Base-by-base conservation (phyloP, 2,113 vertebrate genomes). In the Menidia beryllina region DNA sequence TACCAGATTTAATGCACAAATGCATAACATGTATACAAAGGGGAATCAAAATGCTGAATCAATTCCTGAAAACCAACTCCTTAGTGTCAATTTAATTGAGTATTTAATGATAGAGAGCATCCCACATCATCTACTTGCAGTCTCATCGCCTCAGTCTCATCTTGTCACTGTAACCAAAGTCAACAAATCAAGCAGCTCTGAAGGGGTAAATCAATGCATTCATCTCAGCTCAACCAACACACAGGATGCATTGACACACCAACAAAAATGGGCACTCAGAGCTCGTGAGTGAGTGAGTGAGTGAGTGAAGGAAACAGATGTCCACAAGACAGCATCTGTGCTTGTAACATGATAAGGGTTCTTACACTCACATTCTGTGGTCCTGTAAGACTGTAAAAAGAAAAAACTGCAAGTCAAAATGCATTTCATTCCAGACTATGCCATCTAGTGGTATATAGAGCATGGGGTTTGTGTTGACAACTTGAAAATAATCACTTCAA, bases 391-490 rank as follows among this genome's bases (percentile, higher is more conserved):
- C 30, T 47, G 3, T 30, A 45, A 56, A 11, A 36, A 2, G 1
- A 24, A 47, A 1, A n/a, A 13, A 2, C 7, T 60, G 8, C n/a
- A 11, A 11, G 4, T 13, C 8, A 21, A n/a, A 1, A 30, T 43
- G 3, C 2, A 50, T 53, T 30, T 36, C 4, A 21, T 52, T 21
- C 51, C 24, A 10, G 2, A 59, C 39, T 17, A 62, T 81, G 78
- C 73, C 85, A 73, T 73, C 88, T 38, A 67, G 65, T 72, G 83
- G 66, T 50, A 19, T 17, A 30, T 7, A 36, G n/a, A 5, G 5
- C 1, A 24, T 15, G 24, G 3, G 0, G 21, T 30, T 23, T 52
- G 25, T 12, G n/a, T 5, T 43, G 23, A 24, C 1, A 39, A 4
- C 39, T 17, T 41, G 5, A 5, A 19, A 68, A 60, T 27, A 68